These are phyloP conservation scores for Gulo gulo DNA, from an alignment of 2,113 vertebrate species.

Conservation along the genomic window DNA sequence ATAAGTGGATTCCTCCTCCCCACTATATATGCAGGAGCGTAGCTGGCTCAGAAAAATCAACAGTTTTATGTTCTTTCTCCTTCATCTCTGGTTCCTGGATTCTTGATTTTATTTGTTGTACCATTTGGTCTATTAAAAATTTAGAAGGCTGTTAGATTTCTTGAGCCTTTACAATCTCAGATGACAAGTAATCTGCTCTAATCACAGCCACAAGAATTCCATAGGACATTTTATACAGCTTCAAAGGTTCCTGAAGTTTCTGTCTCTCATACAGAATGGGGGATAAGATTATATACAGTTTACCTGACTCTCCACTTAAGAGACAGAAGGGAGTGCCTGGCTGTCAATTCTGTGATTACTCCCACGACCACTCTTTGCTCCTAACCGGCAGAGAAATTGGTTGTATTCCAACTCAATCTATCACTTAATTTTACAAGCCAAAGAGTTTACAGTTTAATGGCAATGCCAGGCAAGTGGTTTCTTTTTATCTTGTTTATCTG, in stretches of 20 bases:
- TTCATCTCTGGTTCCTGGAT: neutral
- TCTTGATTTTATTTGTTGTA: neutral
- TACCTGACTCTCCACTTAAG: neutral
- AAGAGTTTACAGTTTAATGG: neutral
- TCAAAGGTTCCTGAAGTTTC: neutral
- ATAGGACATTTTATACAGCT: neutral
- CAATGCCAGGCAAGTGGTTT: neutral
- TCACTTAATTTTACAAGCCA: constrained; percentile 23
- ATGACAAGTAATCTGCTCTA: neutral
- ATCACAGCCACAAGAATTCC: neutral
- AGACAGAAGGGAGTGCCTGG: neutral
- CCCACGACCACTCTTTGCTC: neutral
- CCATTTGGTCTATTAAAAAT: neutral
- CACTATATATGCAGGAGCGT: neutral
- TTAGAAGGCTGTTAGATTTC: neutral
- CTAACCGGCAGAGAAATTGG: neutral
- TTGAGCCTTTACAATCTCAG: neutral
- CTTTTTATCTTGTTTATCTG: neutral
- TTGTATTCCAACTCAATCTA: neutral
- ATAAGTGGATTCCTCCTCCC: accelerated
- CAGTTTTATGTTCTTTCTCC: neutral
- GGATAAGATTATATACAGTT: neutral
- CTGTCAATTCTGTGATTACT: neutral
- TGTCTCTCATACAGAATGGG: neutral
- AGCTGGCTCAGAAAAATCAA: neutral